Conservation (phyloP, 2,888 invertebrate species). For the Drosophila subquinaria region DNA sequence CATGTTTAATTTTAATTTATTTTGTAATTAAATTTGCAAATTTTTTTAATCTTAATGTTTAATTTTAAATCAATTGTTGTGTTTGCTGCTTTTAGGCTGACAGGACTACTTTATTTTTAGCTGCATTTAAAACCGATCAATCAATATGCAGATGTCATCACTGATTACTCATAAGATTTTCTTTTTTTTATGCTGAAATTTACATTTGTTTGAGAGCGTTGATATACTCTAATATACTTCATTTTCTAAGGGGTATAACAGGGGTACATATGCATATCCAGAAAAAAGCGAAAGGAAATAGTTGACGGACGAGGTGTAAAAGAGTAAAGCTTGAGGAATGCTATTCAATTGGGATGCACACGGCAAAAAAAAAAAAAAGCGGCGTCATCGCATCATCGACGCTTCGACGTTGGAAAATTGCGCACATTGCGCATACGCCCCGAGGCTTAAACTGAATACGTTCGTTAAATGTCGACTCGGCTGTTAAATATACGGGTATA, state of each 20-base stretch:
- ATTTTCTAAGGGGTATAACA: background rate
- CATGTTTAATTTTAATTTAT: too few relatives aligned
- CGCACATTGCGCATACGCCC: constrained; percentile 58
- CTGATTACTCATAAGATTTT: background rate
- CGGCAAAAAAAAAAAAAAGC: constrained; percentile 7
- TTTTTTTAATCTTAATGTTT: background rate
- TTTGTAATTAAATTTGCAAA: too few relatives aligned
- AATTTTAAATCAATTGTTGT: too few relatives aligned
- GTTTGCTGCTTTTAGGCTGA: too few relatives aligned
- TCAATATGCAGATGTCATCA: background rate
- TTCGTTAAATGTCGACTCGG: constrained; percentile 50
- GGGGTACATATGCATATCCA: background rate
- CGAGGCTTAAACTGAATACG: constrained; percentile 14
- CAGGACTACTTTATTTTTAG: background rate
- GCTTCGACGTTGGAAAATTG: constrained; percentile 44
- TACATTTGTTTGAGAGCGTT: background rate
- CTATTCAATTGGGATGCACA: constrained; percentile 13
- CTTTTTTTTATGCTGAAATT: background rate
- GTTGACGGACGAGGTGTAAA: background rate
- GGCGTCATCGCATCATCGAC: constrained; percentile 40
- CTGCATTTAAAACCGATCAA: background rate
- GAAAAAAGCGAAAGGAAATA: background rate
- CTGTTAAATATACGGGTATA: background rate
- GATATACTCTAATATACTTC: background rate
- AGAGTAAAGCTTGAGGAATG: background rate